Evolutionary conservation across 1,140 invertebrate genomes (phyloP), one percentile per base, ranked within the genome.

Genomic region (Drosophila ohnishii): DNA sequence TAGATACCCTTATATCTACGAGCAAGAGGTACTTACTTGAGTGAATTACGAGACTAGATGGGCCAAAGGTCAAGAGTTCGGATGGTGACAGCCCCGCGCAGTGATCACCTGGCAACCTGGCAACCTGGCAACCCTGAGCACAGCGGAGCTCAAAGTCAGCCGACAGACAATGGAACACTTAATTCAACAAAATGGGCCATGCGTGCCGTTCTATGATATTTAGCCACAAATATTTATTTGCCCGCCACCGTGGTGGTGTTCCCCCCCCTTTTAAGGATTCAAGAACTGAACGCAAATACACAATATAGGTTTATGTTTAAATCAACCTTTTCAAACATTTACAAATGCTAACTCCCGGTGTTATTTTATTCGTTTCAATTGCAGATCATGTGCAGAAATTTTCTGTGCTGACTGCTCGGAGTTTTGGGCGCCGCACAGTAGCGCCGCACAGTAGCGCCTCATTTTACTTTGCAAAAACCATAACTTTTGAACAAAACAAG

Each of bases 361-460:
- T 8, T 37, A 7, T 14, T 51, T 35, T 47, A 3, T 39, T 28
- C 35, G 45, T 16, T 42, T 4, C 22, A 13, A n/a, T 75, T 82
- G 2, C 90, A 97, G 97, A 92, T 96, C 95, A 88, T 97, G 97
- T 92, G 96, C 96, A 2, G 94, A 95, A 90, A 95, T 97, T 75
- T 97, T 97, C 90, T 97, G 97, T 90, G 94, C 95, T n/a, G 95
- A 96, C 77, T 97, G 97, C 92, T 96, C 96, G 2, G 95, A 96
- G 77, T 95, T 96, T 79, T 95, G 94, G 70, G 94, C 95, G 0
- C 95, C 96, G n/a, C n/a, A n/a, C n/a, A n/a, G n/a, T n/a, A n/a
- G n/a, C n/a, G n/a, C n/a, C n/a, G n/a, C n/a, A n/a, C n/a, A n/a
- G n/a, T n/a, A n/a, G n/a, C n/a, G n/a, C n/a, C n/a, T n/a, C n/a